Evolutionary conservation across 2,888 invertebrate genomes (phyloP), one percentile per base, ranked within the genome.

Genomic region (Erebia epiphron): DNA sequence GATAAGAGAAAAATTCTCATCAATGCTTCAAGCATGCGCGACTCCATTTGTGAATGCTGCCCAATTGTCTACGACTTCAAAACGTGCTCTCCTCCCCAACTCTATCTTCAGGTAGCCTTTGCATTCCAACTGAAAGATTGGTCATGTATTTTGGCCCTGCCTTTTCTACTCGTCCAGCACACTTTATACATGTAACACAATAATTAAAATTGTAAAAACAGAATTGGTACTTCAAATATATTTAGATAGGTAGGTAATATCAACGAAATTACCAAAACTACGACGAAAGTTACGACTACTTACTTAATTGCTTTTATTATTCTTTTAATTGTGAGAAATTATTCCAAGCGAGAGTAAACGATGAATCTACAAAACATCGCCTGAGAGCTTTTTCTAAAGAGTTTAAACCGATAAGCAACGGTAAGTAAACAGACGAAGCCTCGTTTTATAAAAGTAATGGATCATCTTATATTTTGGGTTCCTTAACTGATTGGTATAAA

Each of bases 301-400:
- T 60, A 16, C n/a, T 16, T 61, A 18, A 46, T 16, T 41, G 35
- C 50, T 50, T 14, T 14, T 14, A n/a, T 21, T 43, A 16, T 35
- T 5, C 13, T 61, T 46, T 61, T 18, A 61, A 61, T 21, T 46
- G 61, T 61, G 61, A 13, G 61, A 61, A 61, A 5, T 46, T 46
- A 0, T 60, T 60, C 43, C n/a, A 60, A 60, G 43, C 41, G 60
- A 60, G 60, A 60, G 41, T 16, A 46, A 46, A 43, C 43, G 60
- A 43, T 43, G 41, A 16, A 16, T 60, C 46, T 46, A 43, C 11
- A 13, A 61, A 61, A 43, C 21, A 46, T 46, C 21, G 46, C 18
- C 46, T 46, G 61, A 60, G 60, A 43, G 13, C 60, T 60, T 61
- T 61, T 61, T 61, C 3, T 7, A 13, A 61, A 43, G 16, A 61